Evolutionary conservation across 2,888 invertebrate genomes (phyloP).

Genomic region (Muscina levida): DNA sequence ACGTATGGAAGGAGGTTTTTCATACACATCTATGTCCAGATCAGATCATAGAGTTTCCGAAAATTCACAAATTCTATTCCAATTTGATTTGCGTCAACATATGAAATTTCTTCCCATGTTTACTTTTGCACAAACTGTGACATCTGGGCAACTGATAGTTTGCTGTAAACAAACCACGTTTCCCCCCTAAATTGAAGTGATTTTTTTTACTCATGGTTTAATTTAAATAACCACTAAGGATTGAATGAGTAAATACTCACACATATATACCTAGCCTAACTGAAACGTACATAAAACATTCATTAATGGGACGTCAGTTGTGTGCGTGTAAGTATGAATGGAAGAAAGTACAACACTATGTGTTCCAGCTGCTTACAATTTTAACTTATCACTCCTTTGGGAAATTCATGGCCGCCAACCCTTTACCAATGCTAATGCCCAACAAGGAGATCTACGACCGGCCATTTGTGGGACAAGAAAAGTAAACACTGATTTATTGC

Average conservation of each 20-base stretch:
- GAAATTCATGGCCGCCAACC: slow-evolving; percentile 71
- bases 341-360: no score
- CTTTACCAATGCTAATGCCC: slow-evolving; percentile 62
- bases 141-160: no score
- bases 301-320: slow-evolving; percentile 64
- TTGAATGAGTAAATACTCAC: slow-evolving; percentile 46
- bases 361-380: slow-evolving; percentile 71
- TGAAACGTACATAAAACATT: slow-evolving; percentile 53
- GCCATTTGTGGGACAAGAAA: slow-evolving; percentile 20
- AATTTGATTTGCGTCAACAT: no score
- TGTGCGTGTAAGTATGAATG: slow-evolving; percentile 35
- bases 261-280: no score
- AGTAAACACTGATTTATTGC: slow-evolving; percentile 76
- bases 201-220: slow-evolving; percentile 54
- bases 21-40: no score
- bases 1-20: no score
- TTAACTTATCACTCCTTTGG: slow-evolving; percentile 79
- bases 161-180: no score
- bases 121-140: no score
- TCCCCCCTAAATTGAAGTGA: slow-evolving; percentile 44
- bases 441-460: background rate
- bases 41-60: no score
- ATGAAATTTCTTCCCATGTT: no score
- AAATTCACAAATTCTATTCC: no score
- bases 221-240: slow-evolving; percentile 53